Evolutionary conservation across 2,888 invertebrate species (phyloP), one percentile per base, ranked within the genome.

Genomic region (Argyresthia goedartella): DNA sequence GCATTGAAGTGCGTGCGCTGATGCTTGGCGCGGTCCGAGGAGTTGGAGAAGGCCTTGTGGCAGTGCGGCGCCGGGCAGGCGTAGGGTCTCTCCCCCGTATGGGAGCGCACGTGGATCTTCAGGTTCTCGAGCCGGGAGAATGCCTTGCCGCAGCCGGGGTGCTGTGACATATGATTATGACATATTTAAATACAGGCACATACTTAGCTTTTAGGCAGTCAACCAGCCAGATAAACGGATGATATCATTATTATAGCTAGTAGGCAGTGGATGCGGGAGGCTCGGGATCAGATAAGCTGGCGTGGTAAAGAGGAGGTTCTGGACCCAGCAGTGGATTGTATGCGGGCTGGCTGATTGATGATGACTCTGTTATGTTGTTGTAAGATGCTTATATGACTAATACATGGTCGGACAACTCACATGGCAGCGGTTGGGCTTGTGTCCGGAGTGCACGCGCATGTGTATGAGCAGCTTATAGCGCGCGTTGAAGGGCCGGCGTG

Each of bases 1-100:
- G 97, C 96, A 80, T 98, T 98, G 62, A 97, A 97, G 81, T 99
- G 99, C 1, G 99, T 99, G 63, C 99, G 88, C 85, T 99, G 98
- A 82, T 99, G 99, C 79, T 99, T 99, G 8, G 99, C 99, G 51
- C 99, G 88, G 74, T 99, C 99, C 0, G 98, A 98, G 56, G 98
- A 98, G 80, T 99, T 99, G 67, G 97, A 98, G 86, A 99, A 99
- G 1, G 98, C 97, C 77, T 99, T 99, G 48, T 92, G 87, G 76
- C 99, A 99, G 52, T 95, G 94, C 0, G 93, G 91, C 60, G 95
- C 96, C 60, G 97, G 97, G 67, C 99, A 99, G 54, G 94, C 90
- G 70, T 99, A 99, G 0, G 99, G 99, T 45, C 98, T 89, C 76
- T 99, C 99, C 0, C 99, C 99, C 0, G 97, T 98, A 74, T 98